These are phyloP conservation scores for Cercopithecus neglectus DNA, from an alignment of 2,797 vertebrate genomes.

Conservation along the genomic window DNA sequence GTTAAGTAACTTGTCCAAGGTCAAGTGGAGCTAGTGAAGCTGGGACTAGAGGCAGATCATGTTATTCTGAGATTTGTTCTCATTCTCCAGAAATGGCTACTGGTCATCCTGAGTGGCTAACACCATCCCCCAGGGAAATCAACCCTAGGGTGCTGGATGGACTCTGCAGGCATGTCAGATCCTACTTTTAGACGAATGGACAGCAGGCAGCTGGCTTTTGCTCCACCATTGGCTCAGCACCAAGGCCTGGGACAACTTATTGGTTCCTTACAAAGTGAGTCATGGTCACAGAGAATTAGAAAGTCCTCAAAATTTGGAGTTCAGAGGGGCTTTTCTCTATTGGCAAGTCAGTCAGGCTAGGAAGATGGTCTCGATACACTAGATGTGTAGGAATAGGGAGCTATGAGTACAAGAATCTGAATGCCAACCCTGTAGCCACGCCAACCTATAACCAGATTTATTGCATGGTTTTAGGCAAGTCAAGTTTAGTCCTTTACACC, in stretches of 20 bases:
- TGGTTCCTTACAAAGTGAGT: not conserved
- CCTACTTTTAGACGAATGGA: not conserved
- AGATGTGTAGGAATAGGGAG: not conserved
- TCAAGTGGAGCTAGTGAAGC: not conserved
- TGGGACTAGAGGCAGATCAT: not conserved
- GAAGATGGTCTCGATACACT: not conserved
- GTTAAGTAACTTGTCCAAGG: not conserved
- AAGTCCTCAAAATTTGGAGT: not conserved
- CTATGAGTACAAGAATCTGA: not conserved
- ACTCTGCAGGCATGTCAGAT: not conserved
- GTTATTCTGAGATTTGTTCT: not conserved
- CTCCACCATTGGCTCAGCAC: not conserved
- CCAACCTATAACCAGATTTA: not conserved
- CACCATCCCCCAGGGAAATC: rapidly evolving
- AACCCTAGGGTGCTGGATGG: not conserved
- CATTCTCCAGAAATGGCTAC: not conserved
- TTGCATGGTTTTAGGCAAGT: not conserved
- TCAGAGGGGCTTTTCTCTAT: not conserved
- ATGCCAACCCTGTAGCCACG: not conserved
- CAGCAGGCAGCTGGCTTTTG: not conserved
- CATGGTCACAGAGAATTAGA: not conserved
- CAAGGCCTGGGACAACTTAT: not conserved
- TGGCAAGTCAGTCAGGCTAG: not conserved
- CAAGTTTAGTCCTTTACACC: not conserved
- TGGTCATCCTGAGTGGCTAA: not conserved